Evolutionary conservation across 2,113 vertebrate genomes (phyloP).

Genomic region (Pholis gunnellus): DNA sequence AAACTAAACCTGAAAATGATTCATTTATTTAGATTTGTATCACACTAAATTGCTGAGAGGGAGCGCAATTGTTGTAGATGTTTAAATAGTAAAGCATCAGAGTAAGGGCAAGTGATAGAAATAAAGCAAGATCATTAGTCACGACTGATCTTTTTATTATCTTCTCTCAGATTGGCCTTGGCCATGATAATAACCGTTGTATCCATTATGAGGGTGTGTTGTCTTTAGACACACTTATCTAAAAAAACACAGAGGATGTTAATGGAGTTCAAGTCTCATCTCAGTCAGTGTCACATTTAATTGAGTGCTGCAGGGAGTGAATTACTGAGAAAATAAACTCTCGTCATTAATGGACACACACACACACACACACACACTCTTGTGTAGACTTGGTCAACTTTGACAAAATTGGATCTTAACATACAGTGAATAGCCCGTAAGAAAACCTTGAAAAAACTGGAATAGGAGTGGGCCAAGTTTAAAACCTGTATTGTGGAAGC

Average conservation of each 20-base stretch:
- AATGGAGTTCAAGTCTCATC: constrained; percentile 61
- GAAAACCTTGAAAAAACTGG: constrained; percentile 8
- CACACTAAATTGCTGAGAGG: not conserved
- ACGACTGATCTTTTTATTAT: constrained; percentile 57
- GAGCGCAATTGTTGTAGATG: not conserved
- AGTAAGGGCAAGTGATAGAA: constrained; percentile 1
- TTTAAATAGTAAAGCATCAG: not conserved
- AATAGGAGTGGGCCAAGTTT: too few species aligned
- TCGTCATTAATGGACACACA: constrained; percentile 11
- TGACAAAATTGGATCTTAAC: not conserved
- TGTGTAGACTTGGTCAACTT: not conserved
- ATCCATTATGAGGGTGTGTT: constrained; percentile 51
- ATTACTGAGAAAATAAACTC: constrained; percentile 48
- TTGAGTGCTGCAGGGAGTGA: constrained; percentile 37
- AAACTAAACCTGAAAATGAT: not conserved
- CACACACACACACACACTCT: constrained; percentile 1
- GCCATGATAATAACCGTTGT: constrained; percentile 49
- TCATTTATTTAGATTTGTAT: not conserved
- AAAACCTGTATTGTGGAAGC: too few species aligned
- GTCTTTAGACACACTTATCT: constrained; percentile 39
- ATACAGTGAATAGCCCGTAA: not conserved
- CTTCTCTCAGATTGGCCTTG: constrained; percentile 35
- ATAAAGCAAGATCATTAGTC: constrained; percentile 33
- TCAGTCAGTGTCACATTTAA: constrained; percentile 58
- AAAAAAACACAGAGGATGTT: constrained; percentile 23